Evolutionary conservation across 2,888 invertebrate genomes (phyloP), one percentile per base, ranked within the genome.

Genomic region (Tipula confusa): DNA sequence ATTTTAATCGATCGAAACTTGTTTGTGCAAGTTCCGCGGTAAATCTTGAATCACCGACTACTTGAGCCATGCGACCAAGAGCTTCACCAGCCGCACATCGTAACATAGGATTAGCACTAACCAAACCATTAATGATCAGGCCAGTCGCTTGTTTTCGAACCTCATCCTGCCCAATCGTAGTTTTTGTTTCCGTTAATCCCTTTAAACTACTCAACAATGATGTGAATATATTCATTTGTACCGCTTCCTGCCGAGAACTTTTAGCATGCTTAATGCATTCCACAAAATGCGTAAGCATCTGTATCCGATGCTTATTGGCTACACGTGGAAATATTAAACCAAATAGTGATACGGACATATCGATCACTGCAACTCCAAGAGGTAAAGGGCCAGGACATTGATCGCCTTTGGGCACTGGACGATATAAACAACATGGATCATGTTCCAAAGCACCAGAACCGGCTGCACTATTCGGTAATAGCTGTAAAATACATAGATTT

Each of bases 371-470:
- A 6, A 98, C 98, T 1, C 98, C 98, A 29, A 98, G 91, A 1
- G 99, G 99, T 85, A 98, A 91, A 3, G 96, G 96, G 36, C 95
- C 95, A 0, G 95, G 95, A 85, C 89, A 90, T 85, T 89, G 88
- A 83, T 89, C 89, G 0, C 87, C 87, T 84, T 88, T 89, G 84
- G 91, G 89, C 81, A 93, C 89, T 83, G 93, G 93, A 82, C 95
- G 93, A 90, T 97, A 98, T 84, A 99, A 91, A 87, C 96, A 96
- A 88, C 98, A 97, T 1, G 97, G 93, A 91, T 99, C 99, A 88
- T 99, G 98, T 89, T 99, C 99, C 86, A 99, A 90, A 7, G 99
- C 98, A 79, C 98, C 97, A 1, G 98, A 98, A 2, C 98, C 98
- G 83, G 97, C 96, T 5, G 98, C 97, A 89, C 97, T 97, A 88